Conservation (phyloP, 2,888 invertebrate species). For the Leptinotarsa juncta region DNA sequence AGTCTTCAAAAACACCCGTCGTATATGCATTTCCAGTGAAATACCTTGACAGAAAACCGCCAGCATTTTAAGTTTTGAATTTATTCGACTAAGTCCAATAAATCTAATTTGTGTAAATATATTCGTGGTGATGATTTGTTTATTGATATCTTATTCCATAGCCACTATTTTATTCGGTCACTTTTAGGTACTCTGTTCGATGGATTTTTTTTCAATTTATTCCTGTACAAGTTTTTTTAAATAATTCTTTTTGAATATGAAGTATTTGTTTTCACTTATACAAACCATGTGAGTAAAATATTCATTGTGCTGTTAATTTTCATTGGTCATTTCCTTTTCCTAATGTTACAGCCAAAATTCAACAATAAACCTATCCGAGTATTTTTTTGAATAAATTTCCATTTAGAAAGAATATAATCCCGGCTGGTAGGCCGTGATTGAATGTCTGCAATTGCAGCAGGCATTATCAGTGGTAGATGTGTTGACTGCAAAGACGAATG, state of each 20-base stretch:
- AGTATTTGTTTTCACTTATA: neutral
- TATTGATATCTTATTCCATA: neutral
- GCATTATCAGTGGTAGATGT: no score
- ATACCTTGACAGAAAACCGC: neutral
- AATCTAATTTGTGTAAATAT: conserved; percentile 7
- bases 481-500: no score
- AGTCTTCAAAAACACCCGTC: conserved; percentile 6
- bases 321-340: neutral
- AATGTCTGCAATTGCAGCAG: no score
- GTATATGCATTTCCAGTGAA: no score
- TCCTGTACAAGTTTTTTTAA: neutral
- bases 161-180: neutral
- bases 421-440: no score
- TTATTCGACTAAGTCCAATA: conserved; percentile 6
- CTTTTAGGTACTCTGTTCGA: neutral
- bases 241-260: neutral
- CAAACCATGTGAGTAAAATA: conserved; percentile 2
- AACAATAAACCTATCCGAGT: no score
- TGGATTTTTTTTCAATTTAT: neutral
- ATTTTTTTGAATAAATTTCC: no score
- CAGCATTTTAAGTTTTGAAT: neutral
- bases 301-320: neutral
- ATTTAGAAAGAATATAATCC: no score
- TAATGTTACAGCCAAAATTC: no score
- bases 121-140: conserved; percentile 1